phyloP scores from a whole-genome alignment of 2,888 invertebrate species.

The Gastrophysa polygoni region DNA sequence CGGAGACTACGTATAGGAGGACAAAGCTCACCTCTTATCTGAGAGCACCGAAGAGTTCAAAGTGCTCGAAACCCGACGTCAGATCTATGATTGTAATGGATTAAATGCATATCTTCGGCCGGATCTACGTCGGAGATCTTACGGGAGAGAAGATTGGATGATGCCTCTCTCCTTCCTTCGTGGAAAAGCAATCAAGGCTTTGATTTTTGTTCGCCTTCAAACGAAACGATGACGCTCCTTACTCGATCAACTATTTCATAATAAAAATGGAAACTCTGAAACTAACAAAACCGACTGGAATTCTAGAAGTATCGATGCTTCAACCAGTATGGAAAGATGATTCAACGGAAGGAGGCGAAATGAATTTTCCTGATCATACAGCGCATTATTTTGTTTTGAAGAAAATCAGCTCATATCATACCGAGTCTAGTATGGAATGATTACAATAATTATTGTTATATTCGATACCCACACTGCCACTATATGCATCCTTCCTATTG shows the following conservation, averaged over 20 bases:
- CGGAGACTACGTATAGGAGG: conserved; percentile 31
- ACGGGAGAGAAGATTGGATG: conserved; percentile 39
- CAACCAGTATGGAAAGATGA: no score
- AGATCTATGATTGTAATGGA: conserved; percentile 47
- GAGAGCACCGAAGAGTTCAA: conserved; percentile 37
- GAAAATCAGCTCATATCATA: no score
- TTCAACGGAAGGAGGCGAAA: no score
- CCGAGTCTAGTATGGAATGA: no score
- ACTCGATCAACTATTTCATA: background rate
- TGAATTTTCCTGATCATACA: no score
- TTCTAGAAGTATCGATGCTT: background rate
- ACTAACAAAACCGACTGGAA: background rate
- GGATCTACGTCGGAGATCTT: conserved; percentile 38
- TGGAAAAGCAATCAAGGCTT: conserved; percentile 37
- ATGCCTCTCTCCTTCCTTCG: conserved; percentile 26
- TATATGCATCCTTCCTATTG: no score
- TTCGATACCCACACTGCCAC: no score
- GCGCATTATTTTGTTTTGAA: no score
- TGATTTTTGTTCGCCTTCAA: conserved; percentile 12
- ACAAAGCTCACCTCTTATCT: conserved; percentile 44
- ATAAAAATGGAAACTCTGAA: background rate
- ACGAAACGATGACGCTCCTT: conserved; percentile 6
- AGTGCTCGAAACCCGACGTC: conserved; percentile 36
- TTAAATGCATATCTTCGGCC: conserved; percentile 44
- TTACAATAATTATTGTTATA: no score